Base-by-base conservation (phyloP, 2,113 vertebrate genomes). In the Podilymbus podiceps region DNA sequence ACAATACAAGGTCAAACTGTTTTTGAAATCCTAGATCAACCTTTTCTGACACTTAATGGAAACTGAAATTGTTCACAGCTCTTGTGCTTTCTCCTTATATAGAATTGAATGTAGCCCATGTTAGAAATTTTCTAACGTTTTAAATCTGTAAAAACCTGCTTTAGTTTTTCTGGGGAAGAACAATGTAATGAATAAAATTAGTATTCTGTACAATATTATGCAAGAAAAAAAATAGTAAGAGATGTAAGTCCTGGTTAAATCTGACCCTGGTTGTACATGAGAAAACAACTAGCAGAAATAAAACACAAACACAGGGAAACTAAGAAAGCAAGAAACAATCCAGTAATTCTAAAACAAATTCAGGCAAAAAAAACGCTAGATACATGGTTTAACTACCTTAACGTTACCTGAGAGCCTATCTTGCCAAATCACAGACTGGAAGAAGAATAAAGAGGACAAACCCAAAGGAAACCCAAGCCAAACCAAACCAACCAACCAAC, bases 1-100 rank as follows among this genome's bases (percentile, higher is more conserved):
- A 91, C 67, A 86, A 15, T 28, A 80, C 50, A 93, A 93, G 85
- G 91, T 95, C 90, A 74, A 55, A 76, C 60, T 94, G 31, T 82
- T 69, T 93, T n/a, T 47, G n/a, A 93, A 93, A 69, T 69, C 67
- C 67, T 62, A 28, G 42, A 79, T 46, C 58, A 79, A 31, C 40
- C 38, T 85, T 89, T 94, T 74, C 59, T 91, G 74, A 58, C 31
- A 46, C 25, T 68, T 73, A 58, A 90, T 17, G n/a, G 20, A 88
- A 31, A 63, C 7, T 42, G 49, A 91, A 89, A 72, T n/a, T 80
- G 38, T 71, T 3, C 25, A 58, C 1, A 7, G 6, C 13, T 78
- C 31, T 75, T 77, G 7, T 27, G 15, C 13, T 66, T 82, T 91
- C 6, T 56, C 7, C 15, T 81, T 18, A 20, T 7, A 23, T 5